These are phyloP conservation scores for Ctenodactylus gundi DNA, from an alignment of 2,113 vertebrate genomes.

Conservation along the genomic window DNA sequence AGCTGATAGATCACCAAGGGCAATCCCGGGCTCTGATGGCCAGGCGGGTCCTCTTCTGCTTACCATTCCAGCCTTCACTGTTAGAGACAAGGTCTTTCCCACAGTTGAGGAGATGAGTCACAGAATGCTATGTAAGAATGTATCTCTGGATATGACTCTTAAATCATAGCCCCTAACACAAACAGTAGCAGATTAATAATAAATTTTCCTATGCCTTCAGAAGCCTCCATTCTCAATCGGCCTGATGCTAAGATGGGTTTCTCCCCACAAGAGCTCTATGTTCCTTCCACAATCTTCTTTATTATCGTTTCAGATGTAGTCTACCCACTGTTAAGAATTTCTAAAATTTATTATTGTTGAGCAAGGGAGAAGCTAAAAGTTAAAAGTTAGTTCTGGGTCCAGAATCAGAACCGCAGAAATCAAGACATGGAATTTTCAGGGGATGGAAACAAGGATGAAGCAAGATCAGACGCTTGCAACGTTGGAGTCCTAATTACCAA, in stretches of 20 bases:
- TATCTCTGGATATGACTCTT: background rate
- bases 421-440: background rate
- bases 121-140: background rate
- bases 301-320: background rate
- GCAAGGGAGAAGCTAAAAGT: background rate
- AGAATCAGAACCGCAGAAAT: slow-evolving; percentile 7
- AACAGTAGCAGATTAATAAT: background rate
- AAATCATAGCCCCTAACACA: background rate
- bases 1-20: background rate
- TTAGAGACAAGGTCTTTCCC: background rate
- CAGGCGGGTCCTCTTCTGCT: background rate
- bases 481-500: background rate
- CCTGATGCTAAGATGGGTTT: background rate
- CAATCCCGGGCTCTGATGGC: background rate
- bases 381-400: background rate
- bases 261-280: background rate
- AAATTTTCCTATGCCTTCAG: background rate
- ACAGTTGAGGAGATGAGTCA: background rate
- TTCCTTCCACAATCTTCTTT: background rate
- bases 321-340: background rate
- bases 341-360: background rate
- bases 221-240: background rate
- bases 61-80: background rate
- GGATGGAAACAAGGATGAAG: background rate
- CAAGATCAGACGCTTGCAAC: background rate